Evolutionary conservation across 1,140 invertebrate genomes (phyloP), one percentile per base, ranked within the genome.

Genomic region (Drosophila ohnishii): DNA sequence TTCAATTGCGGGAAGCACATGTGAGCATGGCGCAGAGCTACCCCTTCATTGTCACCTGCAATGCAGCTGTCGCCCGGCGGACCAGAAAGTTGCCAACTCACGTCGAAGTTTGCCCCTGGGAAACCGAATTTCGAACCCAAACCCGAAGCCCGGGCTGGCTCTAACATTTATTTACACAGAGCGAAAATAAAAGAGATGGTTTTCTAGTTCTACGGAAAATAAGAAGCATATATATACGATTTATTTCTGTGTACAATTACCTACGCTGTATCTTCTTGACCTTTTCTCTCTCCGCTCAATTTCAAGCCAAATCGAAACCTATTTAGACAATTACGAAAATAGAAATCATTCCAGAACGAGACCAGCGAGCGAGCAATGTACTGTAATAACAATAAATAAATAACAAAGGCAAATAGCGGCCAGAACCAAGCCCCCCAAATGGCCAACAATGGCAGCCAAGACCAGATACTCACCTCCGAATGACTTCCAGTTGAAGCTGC

Each of bases 351-450:
- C 8, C 65, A 85, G 74, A 86, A 86, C 74, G 59, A 55, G 51
- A 65, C 62, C 71, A 65, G 75, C 42, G 35, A 60, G 70, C 79
- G 53, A 60, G 65, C 79, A 71, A 87, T 73, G 83, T 82, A 87
- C 75, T 75, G 67, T 87, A 86, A 86, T 87, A 86, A 86, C 83
- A 87, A 86, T 83, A 86, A 86, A 86, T 87, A 86, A 83, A 87
- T 86, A 86, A 86, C 83, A 87, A 86, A 83, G 83, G 83, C 81
- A 86, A 86, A 86, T 87, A 86, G 79, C 75, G 83, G 76, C 59
- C 63, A 65, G 73, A 69, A 47, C 55, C 66, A 45, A 67, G 74
- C 42, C 50, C 61, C 44, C 55, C 66, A 83, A 82, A 80, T 78
- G 73, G 67, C 60, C 69, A 85, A 85, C 75, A 81, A 85, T 67